phyloP scores from a whole-genome alignment of 30 jellyfish, hydroid and myxozoan genomes.

The Phacellophora camtschatica region DNA sequence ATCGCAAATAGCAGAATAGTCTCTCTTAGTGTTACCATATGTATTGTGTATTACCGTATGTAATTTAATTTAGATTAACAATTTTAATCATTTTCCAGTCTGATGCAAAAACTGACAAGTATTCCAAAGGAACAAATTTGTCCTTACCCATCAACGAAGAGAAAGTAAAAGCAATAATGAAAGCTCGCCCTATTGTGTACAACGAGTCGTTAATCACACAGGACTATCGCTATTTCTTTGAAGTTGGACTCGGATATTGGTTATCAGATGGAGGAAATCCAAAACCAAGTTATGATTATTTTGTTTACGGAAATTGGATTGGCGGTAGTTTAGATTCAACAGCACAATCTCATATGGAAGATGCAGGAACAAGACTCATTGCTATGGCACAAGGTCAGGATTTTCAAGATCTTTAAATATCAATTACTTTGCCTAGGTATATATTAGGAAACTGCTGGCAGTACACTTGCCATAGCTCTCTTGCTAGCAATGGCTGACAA shows the following conservation, averaged over 20 bases:
- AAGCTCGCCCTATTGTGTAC: slow-evolving; percentile 75
- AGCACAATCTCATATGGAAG: slow-evolving; percentile 7
- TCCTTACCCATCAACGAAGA: slow-evolving; percentile 68
- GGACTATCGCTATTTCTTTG: slow-evolving; percentile 77
- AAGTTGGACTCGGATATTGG: slow-evolving; percentile 96
- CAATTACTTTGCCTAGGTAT: no score
- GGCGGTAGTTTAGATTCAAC: slow-evolving; percentile 90
- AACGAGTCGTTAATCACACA: slow-evolving; percentile 57
- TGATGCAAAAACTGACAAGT: neutral
- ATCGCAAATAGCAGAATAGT: no score
- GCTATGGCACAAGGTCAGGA: slow-evolving; percentile 89
- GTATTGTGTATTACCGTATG: no score
- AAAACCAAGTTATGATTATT: slow-evolving; percentile 63
- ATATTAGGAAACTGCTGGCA: no score
- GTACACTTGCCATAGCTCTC: no score
- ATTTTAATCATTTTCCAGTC: neutral
- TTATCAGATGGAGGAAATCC: slow-evolving; percentile 88
- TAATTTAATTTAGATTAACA: no score
- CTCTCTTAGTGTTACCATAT: no score
- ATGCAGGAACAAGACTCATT: slow-evolving; percentile 9
- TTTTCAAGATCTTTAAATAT: neutral
- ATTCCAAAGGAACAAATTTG: slow-evolving; percentile 34
- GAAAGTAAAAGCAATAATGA: slow-evolving; percentile 54
- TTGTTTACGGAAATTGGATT: slow-evolving; percentile 79
- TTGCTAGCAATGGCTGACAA: no score